Evolutionary conservation across 2,113 vertebrate genomes (phyloP).

Genomic region (Xiphophorus couchianus): DNA sequence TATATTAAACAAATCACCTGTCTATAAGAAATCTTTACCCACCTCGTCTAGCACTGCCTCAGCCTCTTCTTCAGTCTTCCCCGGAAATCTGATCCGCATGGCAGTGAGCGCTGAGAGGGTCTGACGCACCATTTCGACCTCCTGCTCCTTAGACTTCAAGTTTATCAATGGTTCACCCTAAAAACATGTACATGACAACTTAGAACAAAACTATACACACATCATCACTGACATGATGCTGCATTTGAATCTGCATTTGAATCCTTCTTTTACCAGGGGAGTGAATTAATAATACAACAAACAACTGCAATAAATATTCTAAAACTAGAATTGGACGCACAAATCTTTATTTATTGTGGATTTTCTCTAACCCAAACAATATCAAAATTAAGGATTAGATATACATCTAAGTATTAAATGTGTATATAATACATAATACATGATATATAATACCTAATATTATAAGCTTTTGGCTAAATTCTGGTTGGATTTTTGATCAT

Average conservation of each 20-base stretch:
- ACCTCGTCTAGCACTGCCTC: conserved; percentile 93
- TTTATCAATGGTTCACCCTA: conserved; percentile 88
- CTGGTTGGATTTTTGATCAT: background rate
- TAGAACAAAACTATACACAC: background rate
- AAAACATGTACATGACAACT: conserved; percentile 13
- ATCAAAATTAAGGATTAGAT: too few relatives aligned
- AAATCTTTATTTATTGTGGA: too few relatives aligned
- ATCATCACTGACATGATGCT: too few relatives aligned
- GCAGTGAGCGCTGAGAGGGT: conserved; percentile 88
- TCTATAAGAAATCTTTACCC: conserved; percentile 59
- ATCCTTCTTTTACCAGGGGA: too few relatives aligned
- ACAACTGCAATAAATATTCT: too few relatives aligned
- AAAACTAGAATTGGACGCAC: too few relatives aligned
- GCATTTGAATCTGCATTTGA: too few relatives aligned
- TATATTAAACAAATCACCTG: background rate
- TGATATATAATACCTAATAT: too few relatives aligned
- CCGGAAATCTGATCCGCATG: conserved; percentile 93
- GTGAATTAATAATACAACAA: too few relatives aligned
- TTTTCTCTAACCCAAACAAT: too few relatives aligned
- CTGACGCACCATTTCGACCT: conserved; percentile 88
- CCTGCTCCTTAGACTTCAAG: conserved; percentile 91
- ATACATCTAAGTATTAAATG: too few relatives aligned
- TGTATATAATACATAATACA: too few relatives aligned
- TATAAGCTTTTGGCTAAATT: background rate
- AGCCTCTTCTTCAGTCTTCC: conserved; percentile 93